A percentile compares a stretch with the other conserved stretches of the same genome.
These are phyloP conservation scores for Daktulosphaira vitifoliae DNA, from an alignment of 1,140 invertebrate genomes.

Conservation along the genomic window DNA sequence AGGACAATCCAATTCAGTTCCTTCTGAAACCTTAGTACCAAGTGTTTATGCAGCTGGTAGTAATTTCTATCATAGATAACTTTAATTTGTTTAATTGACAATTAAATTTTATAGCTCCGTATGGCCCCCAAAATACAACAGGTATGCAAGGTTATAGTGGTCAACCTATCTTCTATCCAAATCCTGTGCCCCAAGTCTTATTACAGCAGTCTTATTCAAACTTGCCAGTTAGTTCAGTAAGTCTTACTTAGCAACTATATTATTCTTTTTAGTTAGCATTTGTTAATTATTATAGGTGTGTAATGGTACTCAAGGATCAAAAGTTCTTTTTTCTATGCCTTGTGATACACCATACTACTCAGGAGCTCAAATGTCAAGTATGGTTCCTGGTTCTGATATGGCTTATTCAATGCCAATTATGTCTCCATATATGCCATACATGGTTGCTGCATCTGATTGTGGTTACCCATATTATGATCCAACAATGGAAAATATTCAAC, in stretches of 20 bases:
- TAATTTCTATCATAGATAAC: neutral
- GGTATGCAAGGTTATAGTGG: constrained; percentile 28
- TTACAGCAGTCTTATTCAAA: constrained; percentile 27
- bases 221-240: constrained; percentile 7
- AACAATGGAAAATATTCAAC: constrained; percentile 22
- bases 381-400: constrained; percentile 18
- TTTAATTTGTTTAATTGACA: neutral
- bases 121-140: constrained; percentile 9
- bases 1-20: constrained; percentile 8
- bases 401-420: constrained; percentile 25
- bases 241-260: neutral
- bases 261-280: neutral
- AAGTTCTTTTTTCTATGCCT: constrained; percentile 16
- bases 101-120: constrained; percentile 10
- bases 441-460: constrained; percentile 25
- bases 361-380: constrained; percentile 19
- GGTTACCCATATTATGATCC: constrained; percentile 28
- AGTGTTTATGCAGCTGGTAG: constrained; percentile 12
- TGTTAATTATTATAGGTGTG: constrained; percentile 30
- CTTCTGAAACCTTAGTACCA: constrained; percentile 1
- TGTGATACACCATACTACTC: constrained; percentile 21
- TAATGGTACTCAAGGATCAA: constrained; percentile 11
- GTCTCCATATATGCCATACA: constrained; percentile 30
- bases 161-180: constrained; percentile 32
- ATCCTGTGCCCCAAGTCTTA: constrained; percentile 22